Percentiles rank a stretch among this genome's conserved stretches.
phyloP scores from a whole-genome alignment of 2,797 vertebrate genomes.

The Alcedo atthis region DNA sequence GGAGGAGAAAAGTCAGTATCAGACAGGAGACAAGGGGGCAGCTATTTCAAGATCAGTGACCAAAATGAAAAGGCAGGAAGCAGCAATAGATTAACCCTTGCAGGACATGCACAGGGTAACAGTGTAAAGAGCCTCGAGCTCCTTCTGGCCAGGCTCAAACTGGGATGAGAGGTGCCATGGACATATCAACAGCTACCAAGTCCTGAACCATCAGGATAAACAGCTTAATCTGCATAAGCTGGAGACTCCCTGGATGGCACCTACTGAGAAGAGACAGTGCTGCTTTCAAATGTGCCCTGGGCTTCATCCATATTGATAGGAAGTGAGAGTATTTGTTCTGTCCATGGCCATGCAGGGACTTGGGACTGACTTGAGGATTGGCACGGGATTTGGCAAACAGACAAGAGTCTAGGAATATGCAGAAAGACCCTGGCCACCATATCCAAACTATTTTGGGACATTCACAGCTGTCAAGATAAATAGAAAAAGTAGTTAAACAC shows the following conservation, averaged over 20 bases:
- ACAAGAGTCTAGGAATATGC: not conserved
- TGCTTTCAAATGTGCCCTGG: not conserved
- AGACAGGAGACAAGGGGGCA: not conserved
- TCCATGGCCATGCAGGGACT: not conserved
- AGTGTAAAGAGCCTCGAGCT: not conserved
- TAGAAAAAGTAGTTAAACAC: not conserved
- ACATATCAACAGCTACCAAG: not conserved
- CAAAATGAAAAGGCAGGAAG: slow-evolving; percentile 13
- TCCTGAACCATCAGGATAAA: not conserved
- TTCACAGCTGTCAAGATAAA: not conserved
- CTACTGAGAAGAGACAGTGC: not conserved
- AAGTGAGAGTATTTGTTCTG: not conserved
- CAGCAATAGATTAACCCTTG: slow-evolving; percentile 32
- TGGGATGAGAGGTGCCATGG: not conserved
- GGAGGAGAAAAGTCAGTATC: slow-evolving; percentile 21
- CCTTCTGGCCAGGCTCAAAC: accelerated
- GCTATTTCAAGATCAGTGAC: slow-evolving; percentile 11
- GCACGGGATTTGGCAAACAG: not conserved
- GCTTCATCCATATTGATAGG: not conserved
- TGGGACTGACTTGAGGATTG: not conserved
- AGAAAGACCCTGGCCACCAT: not conserved
- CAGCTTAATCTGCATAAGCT: not conserved
- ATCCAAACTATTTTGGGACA: not conserved
- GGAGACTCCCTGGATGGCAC: not conserved
- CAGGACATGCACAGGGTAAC: not conserved